Evolutionary conservation across 2,113 vertebrate species (phyloP).

Genomic region (Aphyosemion australe): DNA sequence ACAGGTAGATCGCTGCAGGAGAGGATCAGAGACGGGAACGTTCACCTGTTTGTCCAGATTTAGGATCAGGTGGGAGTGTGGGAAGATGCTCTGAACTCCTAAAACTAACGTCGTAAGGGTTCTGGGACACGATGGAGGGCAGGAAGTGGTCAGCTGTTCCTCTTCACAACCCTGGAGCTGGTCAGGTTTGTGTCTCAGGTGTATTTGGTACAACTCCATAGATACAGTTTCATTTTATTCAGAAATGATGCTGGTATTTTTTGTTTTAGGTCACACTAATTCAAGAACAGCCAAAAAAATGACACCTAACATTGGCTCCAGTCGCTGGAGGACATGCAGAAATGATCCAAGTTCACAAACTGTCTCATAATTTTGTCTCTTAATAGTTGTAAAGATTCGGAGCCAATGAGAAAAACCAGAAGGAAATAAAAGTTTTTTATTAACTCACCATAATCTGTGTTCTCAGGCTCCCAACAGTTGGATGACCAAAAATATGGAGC

Average conservation of each 20-base stretch:
- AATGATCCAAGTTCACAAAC: not conserved
- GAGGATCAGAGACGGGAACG: slow-evolving; percentile 1
- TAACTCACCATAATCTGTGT: slow-evolving; percentile 75
- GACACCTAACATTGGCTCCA: too few relatives aligned
- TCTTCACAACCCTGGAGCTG: not conserved
- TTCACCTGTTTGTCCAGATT: slow-evolving; percentile 16
- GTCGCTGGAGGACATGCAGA: too few relatives aligned
- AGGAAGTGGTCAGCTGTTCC: slow-evolving; percentile 19
- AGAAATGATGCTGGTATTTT: too few relatives aligned
- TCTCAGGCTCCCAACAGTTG: slow-evolving; percentile 77
- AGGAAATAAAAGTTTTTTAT: not conserved
- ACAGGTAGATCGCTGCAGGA: slow-evolving; percentile 93
- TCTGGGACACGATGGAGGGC: slow-evolving; percentile 33
- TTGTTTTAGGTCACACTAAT: too few relatives aligned
- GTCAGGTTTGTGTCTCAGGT: not conserved
- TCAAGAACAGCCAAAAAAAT: too few relatives aligned
- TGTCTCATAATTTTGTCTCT: too few relatives aligned
- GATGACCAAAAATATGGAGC: slow-evolving; percentile 83
- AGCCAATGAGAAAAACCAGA: too few relatives aligned
- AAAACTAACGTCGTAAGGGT: slow-evolving; percentile 10
- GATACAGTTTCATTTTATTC: too few relatives aligned
- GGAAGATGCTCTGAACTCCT: slow-evolving; percentile 14
- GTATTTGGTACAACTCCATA: too few relatives aligned
- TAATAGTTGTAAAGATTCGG: too few relatives aligned
- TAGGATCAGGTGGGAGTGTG: slow-evolving; percentile 17